These are phyloP conservation scores for Drosophila kanekoi DNA, from an alignment of 2,888 invertebrate genomes.

Conservation along the genomic window DNA sequence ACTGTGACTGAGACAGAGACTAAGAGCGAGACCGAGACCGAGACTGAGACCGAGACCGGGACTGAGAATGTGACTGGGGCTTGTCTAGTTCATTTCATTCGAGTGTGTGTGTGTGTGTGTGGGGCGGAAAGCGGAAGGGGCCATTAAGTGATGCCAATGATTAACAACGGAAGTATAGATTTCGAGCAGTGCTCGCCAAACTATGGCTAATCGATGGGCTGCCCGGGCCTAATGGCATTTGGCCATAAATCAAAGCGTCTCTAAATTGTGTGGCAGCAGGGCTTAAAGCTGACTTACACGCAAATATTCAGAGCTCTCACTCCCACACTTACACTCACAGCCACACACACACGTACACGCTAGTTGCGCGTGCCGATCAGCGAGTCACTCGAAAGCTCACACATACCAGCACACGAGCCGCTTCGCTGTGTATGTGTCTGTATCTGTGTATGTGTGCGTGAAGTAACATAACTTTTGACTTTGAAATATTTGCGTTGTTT, in stretches of 20 bases:
- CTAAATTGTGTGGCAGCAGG: slow-evolving; percentile 50
- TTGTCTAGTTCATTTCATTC: slow-evolving; percentile 63
- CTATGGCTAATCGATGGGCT: slow-evolving; percentile 76
- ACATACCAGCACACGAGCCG: neutral
- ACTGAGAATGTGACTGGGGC: slow-evolving; percentile 12
- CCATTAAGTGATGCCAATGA: slow-evolving; percentile 85
- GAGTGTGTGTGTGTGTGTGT: slow-evolving; percentile 11
- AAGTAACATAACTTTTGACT: slow-evolving; percentile 34
- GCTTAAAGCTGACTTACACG: slow-evolving; percentile 14
- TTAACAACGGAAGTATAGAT: slow-evolving; percentile 84
- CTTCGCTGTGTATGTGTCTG: neutral
- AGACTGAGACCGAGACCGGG: neutral
- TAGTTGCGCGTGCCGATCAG: slow-evolving; percentile 21
- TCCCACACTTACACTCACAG: neutral
- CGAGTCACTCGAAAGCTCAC: slow-evolving; percentile 11
- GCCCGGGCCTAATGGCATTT: slow-evolving; percentile 71
- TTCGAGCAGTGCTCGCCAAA: slow-evolving; percentile 58
- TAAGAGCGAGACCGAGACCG: neutral
- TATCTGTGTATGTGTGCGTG: neutral
- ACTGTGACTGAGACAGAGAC: slow-evolving; percentile 24
- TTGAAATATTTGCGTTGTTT: slow-evolving; percentile 31
- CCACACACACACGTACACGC: neutral
- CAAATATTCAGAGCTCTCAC: neutral
- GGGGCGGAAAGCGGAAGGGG: slow-evolving; percentile 79
- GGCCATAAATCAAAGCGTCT: slow-evolving; percentile 67